Percentiles rank a stretch among this genome's conserved stretches.
phyloP scores from a whole-genome alignment of 2,797 vertebrate genomes.

The Eospalax fontanierii region DNA sequence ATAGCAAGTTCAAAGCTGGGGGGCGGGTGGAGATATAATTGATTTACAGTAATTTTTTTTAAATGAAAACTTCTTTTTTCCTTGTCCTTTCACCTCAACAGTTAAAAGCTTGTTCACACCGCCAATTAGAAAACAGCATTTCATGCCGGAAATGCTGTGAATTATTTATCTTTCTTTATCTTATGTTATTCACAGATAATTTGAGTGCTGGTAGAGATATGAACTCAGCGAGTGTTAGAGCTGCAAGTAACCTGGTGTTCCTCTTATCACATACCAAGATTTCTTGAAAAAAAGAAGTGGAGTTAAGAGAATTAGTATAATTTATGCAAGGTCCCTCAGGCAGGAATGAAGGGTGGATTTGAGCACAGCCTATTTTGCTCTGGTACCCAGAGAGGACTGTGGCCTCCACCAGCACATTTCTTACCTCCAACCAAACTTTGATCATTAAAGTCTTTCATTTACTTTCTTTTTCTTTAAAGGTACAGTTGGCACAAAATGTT shows the following conservation, averaged over 20 bases:
- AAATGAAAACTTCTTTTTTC: background rate
- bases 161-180: slow-evolving; percentile 49
- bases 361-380: background rate
- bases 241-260: slow-evolving; percentile 13
- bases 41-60: background rate
- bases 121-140: background rate
- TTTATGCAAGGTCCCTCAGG: background rate
- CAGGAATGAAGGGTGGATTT: background rate
- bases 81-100: background rate
- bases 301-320: slow-evolving; percentile 5
- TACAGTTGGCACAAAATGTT: slow-evolving; percentile 82
- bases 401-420: background rate
- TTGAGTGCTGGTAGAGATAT: background rate
- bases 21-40: background rate
- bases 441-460: slow-evolving; percentile 80
- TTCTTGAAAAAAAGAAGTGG: slow-evolving; percentile 56
- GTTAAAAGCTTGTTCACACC: background rate
- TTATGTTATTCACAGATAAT: background rate
- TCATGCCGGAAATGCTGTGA: background rate
- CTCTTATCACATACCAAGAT: background rate
- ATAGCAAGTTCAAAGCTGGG: background rate
- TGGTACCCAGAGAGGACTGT: background rate
- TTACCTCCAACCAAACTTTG: slow-evolving; percentile 51
- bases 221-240: slow-evolving; percentile 11
- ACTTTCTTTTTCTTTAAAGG: slow-evolving; percentile 78